Percentiles rank a stretch among this genome's conserved stretches.
These are phyloP conservation scores for Trichopria drosophilae DNA, from an alignment of 2,888 invertebrate genomes.

Conservation along the genomic window DNA sequence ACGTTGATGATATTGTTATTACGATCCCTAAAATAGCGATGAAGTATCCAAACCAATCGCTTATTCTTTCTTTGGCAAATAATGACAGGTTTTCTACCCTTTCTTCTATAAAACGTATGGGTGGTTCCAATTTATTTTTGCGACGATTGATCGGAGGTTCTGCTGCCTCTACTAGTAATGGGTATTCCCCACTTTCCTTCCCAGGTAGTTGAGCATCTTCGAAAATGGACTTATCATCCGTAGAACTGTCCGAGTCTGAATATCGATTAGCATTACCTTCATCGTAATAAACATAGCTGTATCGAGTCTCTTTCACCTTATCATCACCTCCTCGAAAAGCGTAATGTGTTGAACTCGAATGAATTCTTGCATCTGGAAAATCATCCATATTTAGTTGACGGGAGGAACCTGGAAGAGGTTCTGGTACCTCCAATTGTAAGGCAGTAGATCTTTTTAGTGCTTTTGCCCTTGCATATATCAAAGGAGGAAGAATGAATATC, in stretches of 20 bases:
- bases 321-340: conserved; percentile 36
- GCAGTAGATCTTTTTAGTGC: conserved; percentile 53
- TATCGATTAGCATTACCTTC: conserved; percentile 37
- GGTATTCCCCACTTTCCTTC: conserved; percentile 14
- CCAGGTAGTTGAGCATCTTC: conserved; percentile 31
- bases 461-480: conserved; percentile 75
- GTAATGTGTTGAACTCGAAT: conserved; percentile 45
- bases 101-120: too few relatives aligned
- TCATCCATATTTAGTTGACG: conserved; percentile 35
- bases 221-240: conserved; percentile 25
- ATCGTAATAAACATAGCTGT: conserved; percentile 51
- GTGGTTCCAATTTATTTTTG: too few relatives aligned
- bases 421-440: not conserved
- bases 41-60: conserved; percentile 63
- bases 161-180: conserved; percentile 42
- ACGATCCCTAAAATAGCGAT: conserved; percentile 67
- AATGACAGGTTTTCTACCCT: too few relatives aligned
- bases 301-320: conserved; percentile 33
- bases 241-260: conserved; percentile 26
- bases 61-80: conserved; percentile 26
- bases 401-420: conserved; percentile 15
- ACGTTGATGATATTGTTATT: conserved; percentile 72
- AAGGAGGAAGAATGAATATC: conserved; percentile 81
- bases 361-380: conserved; percentile 42
- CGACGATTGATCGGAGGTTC: conserved; percentile 24